Base-by-base conservation (phyloP, 2,888 invertebrate species). In the Dyspetes luteomarginatus region DNA sequence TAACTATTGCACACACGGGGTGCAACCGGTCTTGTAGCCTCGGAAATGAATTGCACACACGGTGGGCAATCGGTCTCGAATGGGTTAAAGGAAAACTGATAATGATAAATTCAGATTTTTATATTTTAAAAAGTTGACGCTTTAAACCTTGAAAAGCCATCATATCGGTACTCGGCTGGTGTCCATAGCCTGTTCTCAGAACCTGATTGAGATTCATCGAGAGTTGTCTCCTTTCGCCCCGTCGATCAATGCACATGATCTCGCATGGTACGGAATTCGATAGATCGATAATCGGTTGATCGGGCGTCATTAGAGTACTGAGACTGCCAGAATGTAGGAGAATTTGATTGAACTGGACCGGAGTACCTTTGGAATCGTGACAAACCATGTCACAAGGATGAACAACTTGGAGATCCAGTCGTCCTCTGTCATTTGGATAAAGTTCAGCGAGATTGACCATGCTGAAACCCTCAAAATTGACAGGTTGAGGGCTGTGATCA, bases 341-440 rank as follows among this genome's bases (percentile, higher is more conserved):
- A 75, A 81, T 78, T 64, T 82, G 85, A 75, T 74, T 79, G 74
- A 84, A 84, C 68, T 84, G 84, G 48, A 86, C 83, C 12, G 83
- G 55, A 36, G 78, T 83, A 50, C 79, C 84, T 76, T 78, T 71
- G 17, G 81, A 80, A 69, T 86, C 85, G 55, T 85, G 84, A 71
- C 85, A 83, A 52, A 85, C 74, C 84, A 84, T 83, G 71, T 86
- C 84, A 56, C 86, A 85, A 17, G 83, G 86, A 83, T 85, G 85
- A 55, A 81, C 74, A 19, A 85, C 68, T 71, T 83, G 82, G 19
- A 80, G 78, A 65, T 82, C 82, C 58, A 62, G 24, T 41, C 64
- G 26, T 19, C 60, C 60, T 62, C 83, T 78, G 74, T 85, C 82
- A 64, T 78, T 64, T 56, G 81, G 56, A 69, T 78, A 84, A 24